Evolutionary conservation across 2,113 vertebrate species (phyloP).

Genomic region (Saccopteryx bilineata): DNA sequence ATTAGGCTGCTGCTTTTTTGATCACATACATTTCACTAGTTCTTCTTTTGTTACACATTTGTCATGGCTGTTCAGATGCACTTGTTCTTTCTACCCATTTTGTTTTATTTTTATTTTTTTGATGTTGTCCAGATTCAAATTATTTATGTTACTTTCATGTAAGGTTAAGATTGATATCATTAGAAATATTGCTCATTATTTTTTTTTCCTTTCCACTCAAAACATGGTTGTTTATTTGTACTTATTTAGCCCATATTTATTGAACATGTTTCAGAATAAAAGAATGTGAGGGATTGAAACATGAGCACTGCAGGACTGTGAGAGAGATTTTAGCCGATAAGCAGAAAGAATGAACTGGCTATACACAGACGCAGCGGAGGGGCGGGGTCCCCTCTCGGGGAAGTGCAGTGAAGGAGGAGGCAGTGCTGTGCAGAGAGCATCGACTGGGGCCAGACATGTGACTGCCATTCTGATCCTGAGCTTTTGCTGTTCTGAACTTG

Average conservation of each 20-base stretch:
- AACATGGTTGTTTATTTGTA: slow-evolving; percentile 33
- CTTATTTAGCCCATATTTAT: slow-evolving; percentile 43
- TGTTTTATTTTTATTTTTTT: not conserved
- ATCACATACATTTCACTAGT: not conserved
- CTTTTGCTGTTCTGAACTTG: not conserved
- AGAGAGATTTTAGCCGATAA: not conserved
- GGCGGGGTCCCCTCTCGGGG: no score
- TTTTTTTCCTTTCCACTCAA: not conserved
- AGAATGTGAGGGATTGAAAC: not conserved
- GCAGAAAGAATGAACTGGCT: not conserved
- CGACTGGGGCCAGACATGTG: accelerated
- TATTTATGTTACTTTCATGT: slow-evolving; percentile 46
- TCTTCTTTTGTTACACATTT: not conserved
- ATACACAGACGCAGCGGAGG: not conserved
- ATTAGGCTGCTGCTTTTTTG: not conserved
- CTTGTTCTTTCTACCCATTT: not conserved
- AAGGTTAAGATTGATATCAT: not conserved
- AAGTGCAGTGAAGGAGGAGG: not conserved
- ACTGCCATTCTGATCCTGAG: not conserved
- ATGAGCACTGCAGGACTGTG: not conserved
- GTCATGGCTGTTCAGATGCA: not conserved
- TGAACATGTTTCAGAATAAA: slow-evolving; percentile 31
- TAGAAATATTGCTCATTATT: not conserved
- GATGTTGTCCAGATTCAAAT: not conserved
- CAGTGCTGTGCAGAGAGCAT: not conserved